These are phyloP conservation scores for Drosophila athabasca DNA, from an alignment of 1,140 invertebrate species.

Conservation along the genomic window DNA sequence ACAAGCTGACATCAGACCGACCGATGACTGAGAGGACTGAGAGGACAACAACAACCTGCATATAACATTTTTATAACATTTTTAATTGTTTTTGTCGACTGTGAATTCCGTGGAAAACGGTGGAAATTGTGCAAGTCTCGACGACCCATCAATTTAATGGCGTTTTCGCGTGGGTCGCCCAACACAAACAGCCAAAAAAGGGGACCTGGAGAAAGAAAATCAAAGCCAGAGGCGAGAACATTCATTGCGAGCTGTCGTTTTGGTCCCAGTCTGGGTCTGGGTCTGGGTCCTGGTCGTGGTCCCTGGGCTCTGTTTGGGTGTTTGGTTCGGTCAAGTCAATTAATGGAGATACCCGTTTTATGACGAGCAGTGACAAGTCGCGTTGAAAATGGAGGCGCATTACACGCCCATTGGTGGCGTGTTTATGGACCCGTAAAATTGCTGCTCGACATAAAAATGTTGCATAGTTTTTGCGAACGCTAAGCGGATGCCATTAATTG, in stretches of 20 bases:
- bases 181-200: slow-evolving; percentile 11
- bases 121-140: slow-evolving; percentile 32
- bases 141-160: slow-evolving; percentile 76
- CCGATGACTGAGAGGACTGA: slow-evolving; percentile 1
- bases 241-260: slow-evolving; percentile 6
- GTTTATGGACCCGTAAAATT: slow-evolving; percentile 70
- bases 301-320: slow-evolving; percentile 1
- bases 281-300: neutral
- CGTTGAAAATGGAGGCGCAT: slow-evolving; percentile 61
- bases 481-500: slow-evolving; percentile 70
- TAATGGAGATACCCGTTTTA: slow-evolving; percentile 78
- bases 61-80: slow-evolving; percentile 80
- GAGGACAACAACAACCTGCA: slow-evolving; percentile 56
- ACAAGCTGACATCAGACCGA: neutral
- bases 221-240: slow-evolving; percentile 53
- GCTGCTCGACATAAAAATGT: slow-evolving; percentile 62
- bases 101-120: slow-evolving; percentile 45
- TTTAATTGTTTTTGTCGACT: slow-evolving; percentile 81
- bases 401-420: slow-evolving; percentile 70
- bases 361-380: slow-evolving; percentile 77
- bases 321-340: slow-evolving; percentile 55
- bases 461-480: slow-evolving; percentile 67
- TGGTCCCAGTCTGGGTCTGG: neutral
- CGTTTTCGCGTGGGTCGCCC: slow-evolving; percentile 65
- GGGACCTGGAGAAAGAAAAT: slow-evolving; percentile 43